Conservation (phyloP, 2,113 vertebrate genomes). For the Lepus europaeus region DNA sequence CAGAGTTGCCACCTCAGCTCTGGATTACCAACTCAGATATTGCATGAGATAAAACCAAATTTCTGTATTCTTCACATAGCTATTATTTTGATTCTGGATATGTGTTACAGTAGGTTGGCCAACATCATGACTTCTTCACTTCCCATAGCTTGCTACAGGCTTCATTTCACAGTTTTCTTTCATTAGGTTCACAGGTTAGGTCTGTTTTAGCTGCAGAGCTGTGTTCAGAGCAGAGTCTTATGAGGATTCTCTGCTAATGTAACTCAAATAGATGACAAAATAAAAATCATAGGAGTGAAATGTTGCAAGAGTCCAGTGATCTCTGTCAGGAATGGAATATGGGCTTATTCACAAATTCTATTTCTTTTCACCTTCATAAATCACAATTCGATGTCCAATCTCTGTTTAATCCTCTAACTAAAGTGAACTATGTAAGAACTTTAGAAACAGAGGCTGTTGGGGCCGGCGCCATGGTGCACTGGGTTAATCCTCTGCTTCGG, state of each 20-base stretch:
- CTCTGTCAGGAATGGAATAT: background rate
- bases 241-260: background rate
- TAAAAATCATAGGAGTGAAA: background rate
- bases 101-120: background rate
- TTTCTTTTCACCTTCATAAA: background rate
- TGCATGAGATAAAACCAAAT: background rate
- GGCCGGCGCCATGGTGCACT: too few species aligned
- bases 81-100: background rate
- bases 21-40: background rate
- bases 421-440: background rate
- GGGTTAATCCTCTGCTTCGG: too few species aligned
- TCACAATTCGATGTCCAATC: background rate
- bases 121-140: background rate
- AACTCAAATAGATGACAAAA: background rate
- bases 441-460: background rate
- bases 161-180: background rate
- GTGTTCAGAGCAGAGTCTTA: background rate
- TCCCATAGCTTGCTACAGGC: background rate
- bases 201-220: background rate
- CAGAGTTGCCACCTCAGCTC: background rate
- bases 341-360: background rate
- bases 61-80: background rate
- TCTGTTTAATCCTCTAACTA: background rate
- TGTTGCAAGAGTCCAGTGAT: background rate
- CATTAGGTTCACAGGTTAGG: background rate